phyloP scores from a whole-genome alignment of 2,888 invertebrate species.

The Acrocyrtus sp. region DNA sequence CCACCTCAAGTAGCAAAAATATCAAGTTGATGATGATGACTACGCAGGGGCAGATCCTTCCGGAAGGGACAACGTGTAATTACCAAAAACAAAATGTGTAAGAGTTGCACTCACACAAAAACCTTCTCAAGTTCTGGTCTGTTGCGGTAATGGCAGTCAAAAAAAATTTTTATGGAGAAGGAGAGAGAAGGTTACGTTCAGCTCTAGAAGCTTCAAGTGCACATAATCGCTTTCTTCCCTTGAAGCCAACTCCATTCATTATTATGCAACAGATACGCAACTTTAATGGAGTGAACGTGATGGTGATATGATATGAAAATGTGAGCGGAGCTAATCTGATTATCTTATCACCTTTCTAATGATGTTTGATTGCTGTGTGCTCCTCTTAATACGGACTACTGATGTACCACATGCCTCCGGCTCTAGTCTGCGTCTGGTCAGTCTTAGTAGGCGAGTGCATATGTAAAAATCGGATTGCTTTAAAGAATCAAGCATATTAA shows the following conservation, averaged over 20 bases:
- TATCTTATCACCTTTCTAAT: conserved; percentile 25
- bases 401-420: not conserved
- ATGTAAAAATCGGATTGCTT: not conserved
- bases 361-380: conserved; percentile 39
- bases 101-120: conserved; percentile 37
- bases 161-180: conserved; percentile 3
- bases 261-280: not conserved
- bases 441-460: no score
- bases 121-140: conserved; percentile 23
- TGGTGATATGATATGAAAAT: no score
- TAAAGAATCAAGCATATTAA: not conserved
- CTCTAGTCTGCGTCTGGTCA: not conserved
- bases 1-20: conserved; percentile 52
- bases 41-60: conserved; percentile 46
- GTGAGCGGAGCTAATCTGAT: conserved; percentile 26
- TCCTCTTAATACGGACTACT: no score
- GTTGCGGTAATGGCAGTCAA: not conserved
- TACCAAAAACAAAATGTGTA: no score
- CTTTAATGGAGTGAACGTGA: no score
- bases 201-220: no score
- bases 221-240: conserved; percentile 2
- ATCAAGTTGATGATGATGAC: conserved; percentile 44
- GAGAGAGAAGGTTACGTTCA: no score
- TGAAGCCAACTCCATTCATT: not conserved
- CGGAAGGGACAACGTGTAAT: conserved; percentile 53